Evolutionary conservation across 2,113 vertebrate genomes (phyloP), one percentile per base, ranked within the genome.

Genomic region (Oncorhynchus gorbuscha): DNA sequence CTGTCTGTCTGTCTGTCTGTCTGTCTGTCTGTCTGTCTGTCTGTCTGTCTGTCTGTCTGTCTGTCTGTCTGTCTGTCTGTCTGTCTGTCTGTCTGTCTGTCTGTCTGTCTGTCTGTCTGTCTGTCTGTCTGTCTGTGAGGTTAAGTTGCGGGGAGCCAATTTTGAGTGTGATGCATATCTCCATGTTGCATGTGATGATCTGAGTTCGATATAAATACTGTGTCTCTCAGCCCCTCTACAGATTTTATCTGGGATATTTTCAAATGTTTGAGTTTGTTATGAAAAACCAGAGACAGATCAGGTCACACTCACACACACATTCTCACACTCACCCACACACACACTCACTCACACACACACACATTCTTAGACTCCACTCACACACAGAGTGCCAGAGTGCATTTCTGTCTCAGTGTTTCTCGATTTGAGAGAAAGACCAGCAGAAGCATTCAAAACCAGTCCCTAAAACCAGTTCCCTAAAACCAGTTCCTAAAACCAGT

Each of bases 381-480:
- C 30, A 32, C 32, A 65, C 62, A 65, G 30, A 5, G 30, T 4
- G 30, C 30, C 30, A 32, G 30, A 32, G 30, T 32, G 24, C n/a
- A n/a, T 9, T 64, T 77, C 76, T 82, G 80, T 85, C 64, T 26
- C 39, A 5, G 51, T 75, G 26, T 77, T 87, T 87, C 79, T 71
- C 80, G 71, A 86, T 75, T 79, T 68, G 69, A 77, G 28, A 55
- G 26, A 86, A 71, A 35, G 5, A 35, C 13, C 62, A 24, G 30
- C 4, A 26, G 73, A 32, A 51, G 72, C 59, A 58, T 71, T 39
- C 20, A 39, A 12, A 35, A 67, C 55, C 65, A 74, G 32, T 13
- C 75, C 62, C 45, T 69, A 72, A 75, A 76, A 35, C 61, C 66
- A 77, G 69, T 32, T 80, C 68, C 73, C 65, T 4, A 30, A 30